A percentile compares a stretch with the other conserved stretches of the same genome.
These are phyloP conservation scores for Brachypodius melanocephalos DNA, from an alignment of 2,113 vertebrate genomes.

Conservation along the genomic window DNA sequence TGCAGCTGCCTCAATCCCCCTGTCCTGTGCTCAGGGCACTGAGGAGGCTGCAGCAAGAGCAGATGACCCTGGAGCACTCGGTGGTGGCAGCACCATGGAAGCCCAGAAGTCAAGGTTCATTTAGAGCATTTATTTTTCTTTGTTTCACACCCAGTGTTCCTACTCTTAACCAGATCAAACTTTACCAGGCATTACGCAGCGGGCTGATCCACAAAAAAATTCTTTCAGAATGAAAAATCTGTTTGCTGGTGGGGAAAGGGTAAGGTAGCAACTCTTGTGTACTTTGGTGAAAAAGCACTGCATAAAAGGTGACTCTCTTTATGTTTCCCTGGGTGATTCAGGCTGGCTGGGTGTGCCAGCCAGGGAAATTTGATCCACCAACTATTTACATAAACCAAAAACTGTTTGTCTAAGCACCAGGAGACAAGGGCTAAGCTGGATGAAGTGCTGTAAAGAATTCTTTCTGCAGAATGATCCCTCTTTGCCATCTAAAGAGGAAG, in stretches of 20 bases:
- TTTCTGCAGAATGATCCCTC: neutral
- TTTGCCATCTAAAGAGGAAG: neutral
- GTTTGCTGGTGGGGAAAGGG: neutral
- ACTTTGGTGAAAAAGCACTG: constrained; percentile 6
- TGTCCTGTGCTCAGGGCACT: neutral
- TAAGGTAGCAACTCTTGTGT: constrained; percentile 3
- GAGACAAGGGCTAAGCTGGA: constrained; percentile 35
- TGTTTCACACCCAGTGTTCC: neutral
- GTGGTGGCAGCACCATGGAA: neutral
- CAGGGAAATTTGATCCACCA: constrained; percentile 57
- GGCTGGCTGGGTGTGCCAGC: constrained; percentile 49
- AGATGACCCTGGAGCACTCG: accelerated
- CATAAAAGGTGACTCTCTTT: constrained; percentile 1
- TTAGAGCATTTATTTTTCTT: neutral
- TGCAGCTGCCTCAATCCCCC: neutral
- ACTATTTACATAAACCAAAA: constrained; percentile 65
- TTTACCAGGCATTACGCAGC: neutral
- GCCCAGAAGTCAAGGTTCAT: neutral
- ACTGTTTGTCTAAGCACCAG: constrained; percentile 61
- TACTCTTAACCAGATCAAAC: neutral
- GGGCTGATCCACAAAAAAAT: neutral
- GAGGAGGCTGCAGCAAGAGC: neutral
- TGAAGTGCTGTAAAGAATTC: constrained; percentile 43
- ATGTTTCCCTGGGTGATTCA: constrained; percentile 41
- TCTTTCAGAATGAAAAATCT: constrained; percentile 27